These are phyloP conservation scores for Dilophus febrilis DNA, from an alignment of 2,888 invertebrate genomes.

Conservation along the genomic window DNA sequence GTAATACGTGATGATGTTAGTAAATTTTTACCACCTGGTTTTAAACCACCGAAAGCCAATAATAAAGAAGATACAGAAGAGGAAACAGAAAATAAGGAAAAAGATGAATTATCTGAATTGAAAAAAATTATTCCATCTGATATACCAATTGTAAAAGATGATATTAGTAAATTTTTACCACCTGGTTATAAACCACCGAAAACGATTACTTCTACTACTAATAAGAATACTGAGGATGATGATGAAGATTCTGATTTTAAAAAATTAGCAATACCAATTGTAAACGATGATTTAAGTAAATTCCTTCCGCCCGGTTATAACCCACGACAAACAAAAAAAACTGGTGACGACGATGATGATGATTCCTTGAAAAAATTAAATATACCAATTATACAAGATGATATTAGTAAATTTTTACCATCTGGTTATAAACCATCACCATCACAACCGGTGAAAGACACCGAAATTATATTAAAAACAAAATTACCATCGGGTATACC, in stretches of 20 bases:
- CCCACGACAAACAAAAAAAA: constrained; percentile 19
- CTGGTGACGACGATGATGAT: constrained; percentile 11
- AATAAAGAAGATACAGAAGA: no score
- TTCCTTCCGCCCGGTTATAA: constrained; percentile 43
- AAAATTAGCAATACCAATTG: constrained; percentile 17
- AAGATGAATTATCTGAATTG: no score
- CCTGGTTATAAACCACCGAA: constrained; percentile 41
- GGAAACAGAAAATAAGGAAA: no score
- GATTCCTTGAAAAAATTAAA: constrained; percentile 15
- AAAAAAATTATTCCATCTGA: no score
- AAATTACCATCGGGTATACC: no score
- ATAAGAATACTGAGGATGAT: constrained; percentile 5
- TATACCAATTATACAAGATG: constrained; percentile 7
- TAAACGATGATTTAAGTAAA: constrained; percentile 19
- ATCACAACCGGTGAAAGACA: constrained; percentile 11
- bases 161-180: constrained; percentile 44
- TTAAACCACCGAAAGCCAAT: constrained; percentile 25
- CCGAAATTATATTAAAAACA: no score
- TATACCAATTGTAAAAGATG: constrained; percentile 36
- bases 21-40: constrained; percentile 42
- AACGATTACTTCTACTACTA: constrained; percentile 16
- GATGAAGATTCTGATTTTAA: constrained; percentile 20
- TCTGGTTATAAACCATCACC: constrained; percentile 36
- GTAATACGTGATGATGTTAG: constrained; percentile 29
- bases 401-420: constrained; percentile 33